These are phyloP conservation scores for Athalia circularis DNA, from an alignment of 2,888 invertebrate species.

Conservation along the genomic window DNA sequence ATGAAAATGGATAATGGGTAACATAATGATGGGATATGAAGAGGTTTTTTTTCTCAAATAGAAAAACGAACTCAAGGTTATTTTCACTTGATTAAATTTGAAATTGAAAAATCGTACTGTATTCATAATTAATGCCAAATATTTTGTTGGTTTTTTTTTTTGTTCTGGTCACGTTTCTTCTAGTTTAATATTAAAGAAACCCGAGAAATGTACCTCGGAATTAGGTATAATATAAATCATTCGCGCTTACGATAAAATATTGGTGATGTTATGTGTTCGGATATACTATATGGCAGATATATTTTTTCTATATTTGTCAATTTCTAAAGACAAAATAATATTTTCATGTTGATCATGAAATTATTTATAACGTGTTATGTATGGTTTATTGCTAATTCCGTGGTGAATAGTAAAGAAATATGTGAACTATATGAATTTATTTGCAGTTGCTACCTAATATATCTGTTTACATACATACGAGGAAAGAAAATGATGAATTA, in stretches of 20 bases:
- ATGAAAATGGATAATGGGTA: too few relatives aligned
- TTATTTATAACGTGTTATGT: not conserved
- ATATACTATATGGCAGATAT: conserved; percentile 6
- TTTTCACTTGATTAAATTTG: conserved; percentile 3
- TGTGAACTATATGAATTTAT: not conserved
- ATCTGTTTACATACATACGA: not conserved
- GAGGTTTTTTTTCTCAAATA: too few relatives aligned
- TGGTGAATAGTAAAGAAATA: conserved; percentile 19
- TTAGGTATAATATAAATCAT: not conserved
- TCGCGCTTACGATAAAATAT: not conserved
- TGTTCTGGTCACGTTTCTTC: not conserved
- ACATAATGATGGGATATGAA: too few relatives aligned
- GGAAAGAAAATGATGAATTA: conserved; percentile 4
- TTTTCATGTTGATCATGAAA: conserved; percentile 34
- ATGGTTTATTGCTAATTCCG: not conserved
- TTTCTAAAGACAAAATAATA: not conserved
- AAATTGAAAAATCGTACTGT: not conserved
- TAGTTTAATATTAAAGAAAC: not conserved
- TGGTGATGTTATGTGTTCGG: not conserved
- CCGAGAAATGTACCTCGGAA: too few relatives aligned
- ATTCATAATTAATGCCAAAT: not conserved
- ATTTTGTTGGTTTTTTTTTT: not conserved
- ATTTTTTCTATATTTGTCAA: conserved; percentile 23
- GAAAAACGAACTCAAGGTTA: not conserved
- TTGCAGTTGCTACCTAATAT: not conserved